These are phyloP conservation scores for Lordiphosa mommai DNA, from an alignment of 1,140 invertebrate genomes.

Conservation along the genomic window DNA sequence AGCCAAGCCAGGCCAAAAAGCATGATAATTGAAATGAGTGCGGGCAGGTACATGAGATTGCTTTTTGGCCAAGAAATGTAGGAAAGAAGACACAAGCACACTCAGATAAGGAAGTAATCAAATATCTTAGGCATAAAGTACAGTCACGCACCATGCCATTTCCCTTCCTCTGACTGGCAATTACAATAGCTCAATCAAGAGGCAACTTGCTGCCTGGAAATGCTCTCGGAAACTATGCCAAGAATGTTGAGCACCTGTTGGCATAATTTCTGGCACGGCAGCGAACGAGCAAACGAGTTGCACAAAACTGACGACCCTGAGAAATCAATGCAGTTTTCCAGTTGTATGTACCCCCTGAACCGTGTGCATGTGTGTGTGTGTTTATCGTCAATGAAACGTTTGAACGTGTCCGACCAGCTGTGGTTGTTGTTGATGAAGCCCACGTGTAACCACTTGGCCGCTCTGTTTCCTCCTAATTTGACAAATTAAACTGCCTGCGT, in stretches of 20 bases:
- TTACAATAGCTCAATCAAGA: constrained; percentile 52
- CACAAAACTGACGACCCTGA: constrained; percentile 32
- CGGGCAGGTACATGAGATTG: background rate
- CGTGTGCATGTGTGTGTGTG: constrained; percentile 14
- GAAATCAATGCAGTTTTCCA: constrained; percentile 45
- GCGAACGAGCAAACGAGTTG: constrained; percentile 26
- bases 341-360: too few relatives aligned
- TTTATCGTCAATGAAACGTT: constrained; percentile 37
- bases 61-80: too few relatives aligned
- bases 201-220: constrained; percentile 5
- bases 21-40: constrained; percentile 25
- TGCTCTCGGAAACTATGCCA: constrained; percentile 50
- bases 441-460: constrained; percentile 15
- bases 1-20: constrained; percentile 1
- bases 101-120: background rate
- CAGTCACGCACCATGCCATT: constrained; percentile 1
- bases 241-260: constrained; percentile 56
- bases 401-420: constrained; percentile 46
- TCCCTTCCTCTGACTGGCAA: constrained; percentile 17
- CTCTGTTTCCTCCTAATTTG: constrained; percentile 41
- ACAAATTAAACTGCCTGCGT: constrained; percentile 48
- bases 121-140: background rate
- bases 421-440: constrained; percentile 1
- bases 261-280: constrained; percentile 32
- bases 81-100: background rate